Conservation (phyloP, 2,797 vertebrate species). For the Podargus strigoides region DNA sequence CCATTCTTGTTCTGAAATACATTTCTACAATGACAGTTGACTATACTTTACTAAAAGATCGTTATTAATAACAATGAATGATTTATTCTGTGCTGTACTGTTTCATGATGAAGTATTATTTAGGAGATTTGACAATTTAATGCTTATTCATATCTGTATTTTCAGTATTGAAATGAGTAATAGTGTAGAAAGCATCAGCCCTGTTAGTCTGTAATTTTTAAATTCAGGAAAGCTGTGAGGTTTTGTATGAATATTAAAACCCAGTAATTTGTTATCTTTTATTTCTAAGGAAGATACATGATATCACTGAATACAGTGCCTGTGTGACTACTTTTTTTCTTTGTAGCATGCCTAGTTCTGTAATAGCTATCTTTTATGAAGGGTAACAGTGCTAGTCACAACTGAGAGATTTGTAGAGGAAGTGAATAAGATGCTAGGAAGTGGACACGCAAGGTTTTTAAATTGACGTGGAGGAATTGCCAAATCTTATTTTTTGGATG, state of each 20-base stretch:
- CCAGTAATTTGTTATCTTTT: not conserved
- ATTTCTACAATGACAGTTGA: not conserved
- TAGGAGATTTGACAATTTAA: not conserved
- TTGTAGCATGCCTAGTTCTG: not conserved
- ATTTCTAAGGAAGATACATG: not conserved
- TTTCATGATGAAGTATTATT: not conserved
- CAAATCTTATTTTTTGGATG: not conserved
- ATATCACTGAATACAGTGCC: not conserved
- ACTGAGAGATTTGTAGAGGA: not conserved
- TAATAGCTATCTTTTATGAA: not conserved
- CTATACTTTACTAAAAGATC: not conserved
- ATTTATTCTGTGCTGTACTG: not conserved
- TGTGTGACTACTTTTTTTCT: not conserved
- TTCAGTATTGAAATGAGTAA: not conserved
- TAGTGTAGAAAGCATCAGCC: not conserved
- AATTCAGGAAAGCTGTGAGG: not conserved
- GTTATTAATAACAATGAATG: not conserved
- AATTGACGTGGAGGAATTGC: not conserved
- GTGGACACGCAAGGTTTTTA: not conserved
- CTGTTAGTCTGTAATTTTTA: not conserved
- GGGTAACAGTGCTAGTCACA: not conserved
- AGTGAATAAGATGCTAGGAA: not conserved
- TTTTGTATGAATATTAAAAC: not conserved
- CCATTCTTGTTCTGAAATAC: not conserved
- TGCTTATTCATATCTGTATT: not conserved